Base-by-base conservation (phyloP, 2,797 vertebrate species). In the Percopsis omiscomaycus region DNA sequence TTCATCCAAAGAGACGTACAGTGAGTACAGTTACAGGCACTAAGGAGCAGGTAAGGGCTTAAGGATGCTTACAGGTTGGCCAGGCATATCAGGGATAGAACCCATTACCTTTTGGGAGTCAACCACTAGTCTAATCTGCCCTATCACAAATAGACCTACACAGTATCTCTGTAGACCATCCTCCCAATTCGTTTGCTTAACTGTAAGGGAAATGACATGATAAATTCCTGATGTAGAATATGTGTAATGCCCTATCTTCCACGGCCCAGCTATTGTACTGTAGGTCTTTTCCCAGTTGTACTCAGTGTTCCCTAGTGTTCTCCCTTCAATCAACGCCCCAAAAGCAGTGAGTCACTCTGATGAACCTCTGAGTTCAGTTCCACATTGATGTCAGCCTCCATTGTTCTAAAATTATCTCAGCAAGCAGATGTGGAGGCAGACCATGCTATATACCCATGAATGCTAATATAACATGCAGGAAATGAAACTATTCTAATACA, bases 361-460 rank as follows among this genome's bases (percentile, higher is more conserved):
- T 77, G 54, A 80, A 63, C 22, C 61, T 56, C 28, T 12, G 12
- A 59, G 59, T 5, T 57, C 67, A 15, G 57, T 28, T 66, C 73
- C 55, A 52, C 37, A 60, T 44, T 55, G 47, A 50, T 58, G 27
- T 68, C 59, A 57, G 50, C 15, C 48, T 13, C 50, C 62, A 71
- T 78, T 67, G 68, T 69, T 83, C 69, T 69, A 79, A 79, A 78
- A 79, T 72, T 52, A 80, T 63, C 80, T 69, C 27, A 5, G 32
- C 51, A 58, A 81, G 56, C 70, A 84, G 66, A 83, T 69, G 79
- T 67, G 60, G 37, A 73, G 45, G 68, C 16, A 66, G 53, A 64
- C 58, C 64, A 59, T 32, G 47, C 30, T 61, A 0, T 48, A 59
- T 64, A 70, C 55, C 66, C 64, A 58, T n/a, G 29, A 66, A 27